Percentiles rank a stretch among this genome's conserved stretches.
Conservation (phyloP, 2,888 invertebrate species). For the Choristoneura rosaceana region DNA sequence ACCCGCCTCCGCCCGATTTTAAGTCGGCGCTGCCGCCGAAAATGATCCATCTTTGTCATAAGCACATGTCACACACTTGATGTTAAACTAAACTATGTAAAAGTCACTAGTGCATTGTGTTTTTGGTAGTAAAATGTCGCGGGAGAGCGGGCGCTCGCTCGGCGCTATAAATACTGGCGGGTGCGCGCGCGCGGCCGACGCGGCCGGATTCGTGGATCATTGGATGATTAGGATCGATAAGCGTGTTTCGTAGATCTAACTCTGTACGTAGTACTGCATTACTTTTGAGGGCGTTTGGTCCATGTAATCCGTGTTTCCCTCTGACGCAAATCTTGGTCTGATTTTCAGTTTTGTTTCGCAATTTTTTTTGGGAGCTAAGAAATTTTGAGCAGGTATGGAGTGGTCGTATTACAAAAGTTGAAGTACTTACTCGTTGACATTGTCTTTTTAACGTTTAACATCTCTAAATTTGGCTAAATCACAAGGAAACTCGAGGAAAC, state of each 20-base stretch:
- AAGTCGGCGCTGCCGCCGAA: conserved; percentile 67
- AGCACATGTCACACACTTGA: conserved; percentile 66
- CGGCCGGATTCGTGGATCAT: conserved; percentile 14
- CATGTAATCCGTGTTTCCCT: too few species aligned
- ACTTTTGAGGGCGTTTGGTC: too few species aligned
- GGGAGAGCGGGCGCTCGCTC: conserved; percentile 66
- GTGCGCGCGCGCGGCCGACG: conserved; percentile 46
- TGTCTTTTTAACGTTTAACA: too few species aligned
- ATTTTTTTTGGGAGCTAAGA: too few species aligned
- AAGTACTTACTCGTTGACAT: too few species aligned
- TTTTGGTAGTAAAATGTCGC: conserved; percentile 51
- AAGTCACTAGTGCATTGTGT: conserved; percentile 46
- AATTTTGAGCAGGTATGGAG: not conserved
- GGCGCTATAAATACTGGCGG: conserved; percentile 75
- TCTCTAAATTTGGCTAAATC: too few species aligned
- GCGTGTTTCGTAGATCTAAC: not conserved
- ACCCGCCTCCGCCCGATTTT: conserved; percentile 68
- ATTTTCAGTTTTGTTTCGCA: too few species aligned
- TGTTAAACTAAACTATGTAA: conserved; percentile 37
- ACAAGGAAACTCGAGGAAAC: too few species aligned
- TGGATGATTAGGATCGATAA: conserved; percentile 10
- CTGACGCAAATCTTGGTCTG: too few species aligned
- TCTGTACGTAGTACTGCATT: not conserved
- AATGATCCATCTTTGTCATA: conserved; percentile 82
- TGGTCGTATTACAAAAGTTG: too few species aligned